phyloP scores from a whole-genome alignment of 1,140 invertebrate genomes.

The Euborellia annulipes region DNA sequence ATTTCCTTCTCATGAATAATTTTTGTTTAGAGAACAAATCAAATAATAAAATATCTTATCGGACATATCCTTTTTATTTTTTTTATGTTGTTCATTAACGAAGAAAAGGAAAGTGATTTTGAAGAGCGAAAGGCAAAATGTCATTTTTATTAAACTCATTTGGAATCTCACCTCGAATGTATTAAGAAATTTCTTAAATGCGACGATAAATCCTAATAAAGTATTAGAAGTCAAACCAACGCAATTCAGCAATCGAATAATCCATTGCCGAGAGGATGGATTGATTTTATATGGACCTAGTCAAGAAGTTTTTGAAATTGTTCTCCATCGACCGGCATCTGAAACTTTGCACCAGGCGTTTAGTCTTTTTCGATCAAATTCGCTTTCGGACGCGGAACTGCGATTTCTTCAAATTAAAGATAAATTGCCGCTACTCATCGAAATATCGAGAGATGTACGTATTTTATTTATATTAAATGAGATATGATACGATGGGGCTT shows the following conservation, averaged over 20 bases:
- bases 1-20: too few relatives aligned
- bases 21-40: too few relatives aligned
- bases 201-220: conserved; percentile 29
- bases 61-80: too few relatives aligned
- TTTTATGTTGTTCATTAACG: too few relatives aligned
- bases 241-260: conserved; percentile 41
- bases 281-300: conserved; percentile 48
- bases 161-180: neutral
- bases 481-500: too few relatives aligned
- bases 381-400: conserved; percentile 41
- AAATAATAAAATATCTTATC: too few relatives aligned
- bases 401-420: conserved; percentile 56
- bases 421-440: conserved; percentile 48
- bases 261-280: conserved; percentile 48
- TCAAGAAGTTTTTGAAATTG: conserved; percentile 43
- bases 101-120: too few relatives aligned
- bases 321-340: conserved; percentile 50
- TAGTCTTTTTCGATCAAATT: conserved; percentile 56
- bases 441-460: conserved; percentile 49
- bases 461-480: too few relatives aligned
- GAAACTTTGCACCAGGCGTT: conserved; percentile 46
- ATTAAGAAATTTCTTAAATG: conserved; percentile 12
- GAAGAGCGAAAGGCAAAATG: too few relatives aligned
- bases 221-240: conserved; percentile 50
- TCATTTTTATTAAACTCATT: too few relatives aligned